Percentiles rank a stretch among this genome's conserved stretches.
Evolutionary conservation across 1,140 invertebrate genomes (phyloP).

Genomic region (Manduca sexta): DNA sequence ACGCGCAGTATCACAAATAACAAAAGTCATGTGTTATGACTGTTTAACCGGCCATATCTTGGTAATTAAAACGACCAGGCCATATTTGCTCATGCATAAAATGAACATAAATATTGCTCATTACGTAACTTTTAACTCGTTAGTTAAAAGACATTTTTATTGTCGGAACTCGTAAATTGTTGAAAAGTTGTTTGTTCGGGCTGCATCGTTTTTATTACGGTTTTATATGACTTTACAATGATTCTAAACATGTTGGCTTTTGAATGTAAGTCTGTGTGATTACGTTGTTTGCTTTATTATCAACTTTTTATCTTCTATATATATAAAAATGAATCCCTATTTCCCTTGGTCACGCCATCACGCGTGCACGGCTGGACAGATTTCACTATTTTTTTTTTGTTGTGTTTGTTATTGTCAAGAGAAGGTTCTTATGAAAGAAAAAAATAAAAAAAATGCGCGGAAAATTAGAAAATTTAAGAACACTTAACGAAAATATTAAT

Average conservation of each 20-base stretch:
- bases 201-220: constrained; percentile 4
- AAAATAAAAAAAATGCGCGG: too few species aligned
- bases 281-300: too few species aligned
- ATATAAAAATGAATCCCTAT: too few species aligned
- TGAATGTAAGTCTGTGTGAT: background rate
- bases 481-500: too few species aligned
- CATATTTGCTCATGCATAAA: constrained; percentile 50
- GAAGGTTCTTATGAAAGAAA: too few species aligned
- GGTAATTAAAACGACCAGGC: constrained; percentile 25
- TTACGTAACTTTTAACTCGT: constrained; percentile 14
- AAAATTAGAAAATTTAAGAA: too few species aligned
- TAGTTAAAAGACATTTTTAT: constrained; percentile 11
- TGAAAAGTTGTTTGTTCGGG: constrained; percentile 9
- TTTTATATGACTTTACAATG: constrained; percentile 12
- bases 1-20: background rate
- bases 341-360: too few species aligned
- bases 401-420: too few species aligned
- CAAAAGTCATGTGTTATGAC: constrained; percentile 7
- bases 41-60: constrained; percentile 10
- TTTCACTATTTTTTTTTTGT: too few species aligned
- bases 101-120: constrained; percentile 39
- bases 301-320: too few species aligned
- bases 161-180: constrained; percentile 8
- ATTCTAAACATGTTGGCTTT: too few species aligned
- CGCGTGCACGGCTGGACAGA: too few species aligned